A percentile compares a stretch with the other conserved stretches of the same genome.
Evolutionary conservation across 2,797 vertebrate genomes (phyloP).

Genomic region (Steatocranus sp.): DNA sequence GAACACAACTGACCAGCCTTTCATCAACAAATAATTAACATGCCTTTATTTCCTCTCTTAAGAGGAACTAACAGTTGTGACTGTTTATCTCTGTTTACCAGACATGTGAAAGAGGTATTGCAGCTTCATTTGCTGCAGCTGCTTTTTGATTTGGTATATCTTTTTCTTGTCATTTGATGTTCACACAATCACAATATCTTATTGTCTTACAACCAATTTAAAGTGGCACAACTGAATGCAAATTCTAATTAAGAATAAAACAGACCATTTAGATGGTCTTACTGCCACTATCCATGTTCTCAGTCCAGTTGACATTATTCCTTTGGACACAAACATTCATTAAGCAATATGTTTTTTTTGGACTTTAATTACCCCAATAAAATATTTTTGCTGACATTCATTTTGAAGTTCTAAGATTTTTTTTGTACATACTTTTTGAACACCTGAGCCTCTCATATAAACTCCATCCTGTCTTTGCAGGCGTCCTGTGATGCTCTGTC

Average conservation of each 20-base stretch:
- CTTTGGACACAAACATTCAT: neutral
- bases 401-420: neutral
- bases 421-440: neutral
- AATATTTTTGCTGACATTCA: neutral
- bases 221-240: neutral
- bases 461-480: constrained; percentile 52
- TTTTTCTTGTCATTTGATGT: neutral
- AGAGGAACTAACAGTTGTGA: neutral
- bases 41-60: constrained; percentile 5
- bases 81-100: neutral
- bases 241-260: neutral
- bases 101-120: neutral
- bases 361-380: neutral
- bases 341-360: neutral
- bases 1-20: neutral
- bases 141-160: neutral
- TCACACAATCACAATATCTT: neutral
- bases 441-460: neutral
- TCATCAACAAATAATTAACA: neutral
- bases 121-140: neutral
- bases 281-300: neutral
- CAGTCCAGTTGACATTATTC: neutral
- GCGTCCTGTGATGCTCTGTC: constrained; percentile 74
- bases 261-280: neutral
- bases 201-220: neutral